A percentile compares a stretch with the other conserved stretches of the same genome.
Conservation (phyloP, 2,888 invertebrate genomes). For the Heliconius sara region DNA sequence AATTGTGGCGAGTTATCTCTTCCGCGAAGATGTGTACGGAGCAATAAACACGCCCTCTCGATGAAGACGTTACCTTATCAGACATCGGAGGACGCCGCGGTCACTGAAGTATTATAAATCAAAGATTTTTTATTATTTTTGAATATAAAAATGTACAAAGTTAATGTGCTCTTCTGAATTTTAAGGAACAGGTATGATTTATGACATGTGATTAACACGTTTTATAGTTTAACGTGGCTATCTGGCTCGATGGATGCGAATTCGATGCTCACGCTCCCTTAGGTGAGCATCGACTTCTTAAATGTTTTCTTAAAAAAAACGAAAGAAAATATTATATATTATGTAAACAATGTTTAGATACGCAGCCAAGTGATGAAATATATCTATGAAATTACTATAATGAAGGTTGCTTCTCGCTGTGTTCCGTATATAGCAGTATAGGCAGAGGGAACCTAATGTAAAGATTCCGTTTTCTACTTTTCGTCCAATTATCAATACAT, state of each 20-base stretch:
- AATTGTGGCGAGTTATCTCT: slow-evolving; percentile 25
- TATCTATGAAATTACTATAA: too few relatives aligned
- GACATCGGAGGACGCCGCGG: neutral
- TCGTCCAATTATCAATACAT: too few relatives aligned
- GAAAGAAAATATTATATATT: too few relatives aligned
- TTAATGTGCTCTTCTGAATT: slow-evolving; percentile 7
- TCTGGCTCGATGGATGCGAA: neutral
- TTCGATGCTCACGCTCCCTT: neutral
- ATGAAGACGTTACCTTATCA: slow-evolving; percentile 23
- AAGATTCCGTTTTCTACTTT: too few relatives aligned
- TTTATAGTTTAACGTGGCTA: neutral
- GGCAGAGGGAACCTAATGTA: too few relatives aligned
- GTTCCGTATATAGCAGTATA: too few relatives aligned
- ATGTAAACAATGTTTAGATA: too few relatives aligned
- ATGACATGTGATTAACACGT: slow-evolving; percentile 2
- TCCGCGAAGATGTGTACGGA: slow-evolving; percentile 31
- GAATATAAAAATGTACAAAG: neutral
- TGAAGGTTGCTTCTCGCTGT: too few relatives aligned
- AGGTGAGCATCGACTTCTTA: neutral
- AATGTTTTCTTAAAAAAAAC: neutral
- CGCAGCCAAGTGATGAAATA: too few relatives aligned
- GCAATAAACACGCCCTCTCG: slow-evolving; percentile 22
- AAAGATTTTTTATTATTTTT: neutral
- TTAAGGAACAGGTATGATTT: slow-evolving; percentile 2
- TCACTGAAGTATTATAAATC: slow-evolving; percentile 4